Conservation (phyloP, 2,888 invertebrate species). For the Calliphora vomitoria region DNA sequence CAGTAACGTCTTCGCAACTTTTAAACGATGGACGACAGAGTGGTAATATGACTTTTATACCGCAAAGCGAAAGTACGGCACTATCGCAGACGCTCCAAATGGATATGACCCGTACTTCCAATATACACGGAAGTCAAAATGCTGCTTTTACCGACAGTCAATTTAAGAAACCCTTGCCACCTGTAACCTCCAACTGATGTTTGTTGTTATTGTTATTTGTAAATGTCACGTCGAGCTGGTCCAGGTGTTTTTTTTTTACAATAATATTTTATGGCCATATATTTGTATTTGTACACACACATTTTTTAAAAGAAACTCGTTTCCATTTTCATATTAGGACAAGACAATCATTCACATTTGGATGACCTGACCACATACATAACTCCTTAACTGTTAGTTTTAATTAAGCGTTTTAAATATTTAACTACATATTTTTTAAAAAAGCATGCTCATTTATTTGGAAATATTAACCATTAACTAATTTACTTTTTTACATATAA, state of each 20-base stretch:
- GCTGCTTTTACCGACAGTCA: slow-evolving; percentile 33
- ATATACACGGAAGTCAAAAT: not conserved
- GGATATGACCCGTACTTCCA: slow-evolving; percentile 51
- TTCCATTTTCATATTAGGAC: slow-evolving; percentile 11
- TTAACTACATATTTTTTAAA: not conserved
- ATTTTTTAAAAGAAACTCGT: not conserved
- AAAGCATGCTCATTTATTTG: slow-evolving; percentile 8
- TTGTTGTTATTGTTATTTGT: slow-evolving; percentile 33
- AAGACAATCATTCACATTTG: slow-evolving; percentile 21
- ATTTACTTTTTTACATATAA: not conserved
- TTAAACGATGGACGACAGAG: slow-evolving; percentile 15
- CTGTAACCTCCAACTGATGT: slow-evolving; percentile 64
- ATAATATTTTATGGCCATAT: slow-evolving; percentile 40
- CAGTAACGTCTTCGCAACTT: slow-evolving; percentile 18
- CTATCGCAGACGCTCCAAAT: slow-evolving; percentile 67
- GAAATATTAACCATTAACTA: not conserved
- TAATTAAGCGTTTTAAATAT: not conserved
- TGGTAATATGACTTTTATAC: slow-evolving; percentile 75
- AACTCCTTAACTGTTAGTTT: not conserved
- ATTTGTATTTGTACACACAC: not conserved
- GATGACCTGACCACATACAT: slow-evolving; percentile 22
- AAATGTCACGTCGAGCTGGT: slow-evolving; percentile 36
- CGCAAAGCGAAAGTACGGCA: slow-evolving; percentile 75
- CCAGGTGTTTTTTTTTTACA: slow-evolving; percentile 18
- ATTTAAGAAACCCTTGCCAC: slow-evolving; percentile 77